Conservation (phyloP, 1,140 invertebrate genomes). For the Caenorhabditis brenneri region DNA sequence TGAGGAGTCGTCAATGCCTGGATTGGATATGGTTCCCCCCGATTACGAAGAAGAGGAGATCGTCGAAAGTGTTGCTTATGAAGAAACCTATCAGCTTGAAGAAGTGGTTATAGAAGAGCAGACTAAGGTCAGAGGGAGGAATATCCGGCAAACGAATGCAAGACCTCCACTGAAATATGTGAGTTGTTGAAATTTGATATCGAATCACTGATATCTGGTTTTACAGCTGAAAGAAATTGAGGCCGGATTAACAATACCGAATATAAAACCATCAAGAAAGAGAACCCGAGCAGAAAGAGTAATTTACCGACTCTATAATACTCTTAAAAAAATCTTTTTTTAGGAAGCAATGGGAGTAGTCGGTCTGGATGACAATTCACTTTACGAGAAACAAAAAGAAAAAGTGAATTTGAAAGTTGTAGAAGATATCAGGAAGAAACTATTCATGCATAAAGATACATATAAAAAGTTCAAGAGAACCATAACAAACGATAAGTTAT, state of each 20-base stretch:
- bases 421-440: background rate
- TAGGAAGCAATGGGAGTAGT: conserved; percentile 1
- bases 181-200: background rate
- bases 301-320: background rate
- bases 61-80: background rate
- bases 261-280: background rate
- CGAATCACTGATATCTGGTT: background rate
- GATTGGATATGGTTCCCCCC: background rate
- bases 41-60: background rate
- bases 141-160: background rate
- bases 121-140: no score
- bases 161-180: conserved; percentile 4
- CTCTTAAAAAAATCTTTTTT: background rate
- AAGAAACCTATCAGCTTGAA: background rate
- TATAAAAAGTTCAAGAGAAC: background rate
- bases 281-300: conserved; percentile 2
- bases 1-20: background rate
- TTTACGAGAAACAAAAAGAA: background rate
- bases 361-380: background rate
- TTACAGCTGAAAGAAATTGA: background rate
- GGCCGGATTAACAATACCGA: background rate
- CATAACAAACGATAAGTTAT: background rate
- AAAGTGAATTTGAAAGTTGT: background rate
- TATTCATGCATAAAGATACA: conserved; percentile 9
- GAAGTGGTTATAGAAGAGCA: no score